phyloP scores from a whole-genome alignment of 2,797 vertebrate genomes.

The Gadopsis marmoratus region DNA sequence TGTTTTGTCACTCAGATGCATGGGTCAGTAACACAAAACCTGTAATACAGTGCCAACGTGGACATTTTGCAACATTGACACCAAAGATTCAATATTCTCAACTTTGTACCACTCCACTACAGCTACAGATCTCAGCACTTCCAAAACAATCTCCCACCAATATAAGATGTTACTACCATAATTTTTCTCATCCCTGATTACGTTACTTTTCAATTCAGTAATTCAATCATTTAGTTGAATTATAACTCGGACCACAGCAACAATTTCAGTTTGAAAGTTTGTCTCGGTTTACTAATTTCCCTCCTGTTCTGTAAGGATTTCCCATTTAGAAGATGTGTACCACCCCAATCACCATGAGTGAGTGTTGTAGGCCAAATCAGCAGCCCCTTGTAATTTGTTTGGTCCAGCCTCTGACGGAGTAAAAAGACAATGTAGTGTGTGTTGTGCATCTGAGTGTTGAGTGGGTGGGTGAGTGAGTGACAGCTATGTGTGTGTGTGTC shows the following conservation, averaged over 20 bases:
- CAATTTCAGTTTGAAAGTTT: background rate
- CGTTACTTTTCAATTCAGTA: background rate
- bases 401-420: constrained; percentile 2
- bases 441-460: constrained; percentile 33
- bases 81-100: background rate
- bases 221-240: background rate
- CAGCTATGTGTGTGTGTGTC: constrained; percentile 61
- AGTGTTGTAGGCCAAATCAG: background rate
- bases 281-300: no score
- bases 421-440: constrained; percentile 16
- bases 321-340: background rate
- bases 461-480: constrained; percentile 59
- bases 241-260: background rate
- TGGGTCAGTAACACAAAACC: background rate
- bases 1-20: background rate
- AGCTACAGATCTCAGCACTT: no score
- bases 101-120: no score
- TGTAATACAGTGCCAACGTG: background rate
- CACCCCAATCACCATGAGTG: background rate
- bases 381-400: constrained; percentile 13
- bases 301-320: background rate
- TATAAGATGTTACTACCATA: background rate
- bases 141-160: background rate
- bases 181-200: background rate
- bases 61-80: background rate